phyloP scores from a whole-genome alignment of 2,888 invertebrate genomes.

The Eupithecia subumbrata region DNA sequence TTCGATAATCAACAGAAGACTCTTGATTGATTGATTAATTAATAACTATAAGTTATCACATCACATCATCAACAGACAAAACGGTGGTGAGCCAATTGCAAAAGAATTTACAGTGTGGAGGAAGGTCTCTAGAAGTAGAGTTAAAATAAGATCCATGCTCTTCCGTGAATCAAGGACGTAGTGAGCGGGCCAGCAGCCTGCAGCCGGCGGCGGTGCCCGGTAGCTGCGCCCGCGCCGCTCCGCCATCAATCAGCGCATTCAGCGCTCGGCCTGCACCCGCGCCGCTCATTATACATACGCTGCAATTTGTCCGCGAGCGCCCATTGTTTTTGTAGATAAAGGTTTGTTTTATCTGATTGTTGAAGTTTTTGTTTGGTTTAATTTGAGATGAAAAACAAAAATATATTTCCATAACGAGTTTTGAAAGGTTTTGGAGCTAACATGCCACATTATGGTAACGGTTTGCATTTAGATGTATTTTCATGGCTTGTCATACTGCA shows the following conservation, averaged over 20 bases:
- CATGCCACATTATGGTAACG: neutral
- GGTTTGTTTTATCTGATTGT: neutral
- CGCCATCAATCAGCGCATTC: conserved; percentile 31
- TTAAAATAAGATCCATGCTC: neutral
- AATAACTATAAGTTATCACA: too few species aligned
- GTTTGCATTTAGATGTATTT: neutral
- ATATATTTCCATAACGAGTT: neutral
- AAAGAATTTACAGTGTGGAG: too few species aligned
- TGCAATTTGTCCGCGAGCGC: conserved; percentile 10
- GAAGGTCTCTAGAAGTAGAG: too few species aligned
- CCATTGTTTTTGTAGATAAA: neutral
- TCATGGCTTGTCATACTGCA: too few species aligned
- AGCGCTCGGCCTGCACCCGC: conserved; percentile 16
- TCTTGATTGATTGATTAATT: too few species aligned
- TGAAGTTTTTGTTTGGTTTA: neutral
- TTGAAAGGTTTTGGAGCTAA: too few species aligned
- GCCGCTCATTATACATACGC: conserved; percentile 17
- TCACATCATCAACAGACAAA: too few species aligned
- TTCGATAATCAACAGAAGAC: too few species aligned
- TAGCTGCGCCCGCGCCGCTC: neutral
- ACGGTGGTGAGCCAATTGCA: too few species aligned
- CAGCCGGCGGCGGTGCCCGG: neutral
- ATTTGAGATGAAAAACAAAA: neutral
- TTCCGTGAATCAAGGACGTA: neutral
- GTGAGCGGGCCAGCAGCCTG: neutral